Evolutionary conservation across 2,888 invertebrate genomes (phyloP).

Genomic region (Cataglyphis cursor): DNA sequence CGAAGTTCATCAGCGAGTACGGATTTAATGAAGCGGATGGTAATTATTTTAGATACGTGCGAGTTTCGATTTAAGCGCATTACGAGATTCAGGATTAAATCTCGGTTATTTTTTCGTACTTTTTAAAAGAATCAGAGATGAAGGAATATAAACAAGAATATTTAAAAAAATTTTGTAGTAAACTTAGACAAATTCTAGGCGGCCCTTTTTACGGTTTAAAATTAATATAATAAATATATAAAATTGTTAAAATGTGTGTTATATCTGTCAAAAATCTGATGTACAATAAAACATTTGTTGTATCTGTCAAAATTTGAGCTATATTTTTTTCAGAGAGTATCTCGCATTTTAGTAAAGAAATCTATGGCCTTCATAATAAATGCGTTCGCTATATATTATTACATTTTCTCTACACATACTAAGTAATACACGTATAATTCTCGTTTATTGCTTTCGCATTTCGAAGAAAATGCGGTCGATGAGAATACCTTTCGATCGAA

Average conservation of each 20-base stretch:
- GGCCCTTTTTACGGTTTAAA: neutral
- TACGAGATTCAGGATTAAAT: conserved; percentile 12
- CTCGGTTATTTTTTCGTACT: conserved; percentile 16
- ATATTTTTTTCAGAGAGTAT: neutral
- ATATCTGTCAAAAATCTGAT: neutral
- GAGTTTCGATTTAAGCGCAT: conserved; percentile 49
- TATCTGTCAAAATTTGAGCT: neutral
- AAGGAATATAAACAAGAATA: neutral
- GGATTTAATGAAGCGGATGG: conserved; percentile 40
- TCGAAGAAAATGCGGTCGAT: conserved; percentile 26
- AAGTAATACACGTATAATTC: neutral
- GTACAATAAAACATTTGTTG: neutral
- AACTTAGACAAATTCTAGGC: neutral
- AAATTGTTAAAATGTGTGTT: neutral
- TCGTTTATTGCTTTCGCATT: conserved; percentile 3
- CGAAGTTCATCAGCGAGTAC: conserved; percentile 44
- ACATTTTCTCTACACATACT: neutral
- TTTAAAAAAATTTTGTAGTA: conserved; percentile 11
- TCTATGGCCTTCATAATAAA: neutral
- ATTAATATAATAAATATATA: neutral
- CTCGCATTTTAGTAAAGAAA: neutral
- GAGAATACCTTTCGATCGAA: neutral
- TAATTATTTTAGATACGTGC: conserved; percentile 52
- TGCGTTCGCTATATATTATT: neutral
- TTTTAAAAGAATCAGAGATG: conserved; percentile 18